phyloP scores from a whole-genome alignment of 2,888 invertebrate genomes.

The Plebejus argus region DNA sequence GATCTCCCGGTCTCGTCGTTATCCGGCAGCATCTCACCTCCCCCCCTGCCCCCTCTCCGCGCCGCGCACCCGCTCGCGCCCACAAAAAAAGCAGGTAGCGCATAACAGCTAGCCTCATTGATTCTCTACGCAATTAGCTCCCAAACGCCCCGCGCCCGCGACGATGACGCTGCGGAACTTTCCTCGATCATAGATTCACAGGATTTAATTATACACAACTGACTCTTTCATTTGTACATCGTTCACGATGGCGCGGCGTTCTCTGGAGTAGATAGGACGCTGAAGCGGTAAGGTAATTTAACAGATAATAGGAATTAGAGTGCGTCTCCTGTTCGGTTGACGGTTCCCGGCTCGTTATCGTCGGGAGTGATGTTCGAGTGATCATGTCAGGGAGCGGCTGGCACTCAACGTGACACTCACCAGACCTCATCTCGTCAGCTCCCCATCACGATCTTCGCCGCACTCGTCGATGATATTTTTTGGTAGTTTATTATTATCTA shows the following conservation, averaged over 20 bases:
- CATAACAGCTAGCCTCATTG: not conserved
- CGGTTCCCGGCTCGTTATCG: not conserved
- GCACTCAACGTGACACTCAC: not conserved
- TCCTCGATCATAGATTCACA: not conserved
- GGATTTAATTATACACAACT: slow-evolving; percentile 10
- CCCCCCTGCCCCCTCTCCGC: slow-evolving; percentile 25
- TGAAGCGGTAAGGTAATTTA: not conserved
- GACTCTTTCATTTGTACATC: not conserved
- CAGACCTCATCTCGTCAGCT: not conserved
- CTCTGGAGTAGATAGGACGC: not conserved
- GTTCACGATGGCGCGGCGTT: not conserved
- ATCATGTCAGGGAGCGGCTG: not conserved
- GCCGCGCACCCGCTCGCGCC: not conserved
- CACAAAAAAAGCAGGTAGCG: slow-evolving; percentile 35
- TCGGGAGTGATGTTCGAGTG: not conserved
- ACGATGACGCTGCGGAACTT: not conserved
- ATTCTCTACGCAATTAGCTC: slow-evolving; percentile 16
- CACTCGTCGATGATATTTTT: not conserved
- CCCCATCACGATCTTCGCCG: not conserved
- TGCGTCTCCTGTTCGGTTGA: not conserved
- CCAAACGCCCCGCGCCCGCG: not conserved
- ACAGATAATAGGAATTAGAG: not conserved
- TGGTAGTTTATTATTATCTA: not conserved
- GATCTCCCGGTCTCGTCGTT: not conserved
- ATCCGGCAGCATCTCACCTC: slow-evolving; percentile 33